Evolutionary conservation across 1,140 invertebrate species (phyloP).

Genomic region (Prorops nasuta): DNA sequence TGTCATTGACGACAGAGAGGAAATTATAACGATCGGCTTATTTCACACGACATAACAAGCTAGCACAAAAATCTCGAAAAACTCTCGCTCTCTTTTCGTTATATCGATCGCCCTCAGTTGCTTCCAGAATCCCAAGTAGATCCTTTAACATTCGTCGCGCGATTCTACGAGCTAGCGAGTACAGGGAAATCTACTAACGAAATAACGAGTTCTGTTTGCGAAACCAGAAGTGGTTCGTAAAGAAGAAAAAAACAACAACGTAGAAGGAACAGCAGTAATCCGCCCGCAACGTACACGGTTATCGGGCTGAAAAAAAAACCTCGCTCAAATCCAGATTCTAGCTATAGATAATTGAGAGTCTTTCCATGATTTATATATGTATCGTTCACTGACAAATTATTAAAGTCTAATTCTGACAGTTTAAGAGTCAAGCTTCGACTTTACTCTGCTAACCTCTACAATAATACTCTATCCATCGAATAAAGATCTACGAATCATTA

Average conservation of each 20-base stretch:
- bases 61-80: too few species aligned
- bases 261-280: neutral
- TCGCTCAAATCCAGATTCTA: neutral
- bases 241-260: slow-evolving; percentile 2
- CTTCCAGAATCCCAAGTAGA: slow-evolving; percentile 9
- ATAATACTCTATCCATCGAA: too few species aligned
- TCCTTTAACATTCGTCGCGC: slow-evolving; percentile 7
- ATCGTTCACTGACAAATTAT: slow-evolving; percentile 17
- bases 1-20: too few species aligned
- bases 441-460: too few species aligned
- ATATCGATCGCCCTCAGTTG: slow-evolving; percentile 1
- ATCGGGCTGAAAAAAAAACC: neutral
- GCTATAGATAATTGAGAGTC: slow-evolving; percentile 12
- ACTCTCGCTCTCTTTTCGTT: neutral
- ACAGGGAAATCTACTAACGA: slow-evolving; percentile 20
- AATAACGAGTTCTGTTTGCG: slow-evolving; percentile 22
- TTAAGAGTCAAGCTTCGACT: too few species aligned
- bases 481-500: too few species aligned
- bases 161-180: slow-evolving; percentile 4
- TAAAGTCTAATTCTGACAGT: too few species aligned
- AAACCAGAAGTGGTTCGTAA: slow-evolving; percentile 13
- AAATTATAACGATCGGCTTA: too few species aligned
- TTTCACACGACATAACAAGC: too few species aligned
- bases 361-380: slow-evolving; percentile 7
- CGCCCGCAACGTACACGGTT: neutral